Base-by-base conservation (phyloP, 2,888 invertebrate species). In the Tineola bisselliella region DNA sequence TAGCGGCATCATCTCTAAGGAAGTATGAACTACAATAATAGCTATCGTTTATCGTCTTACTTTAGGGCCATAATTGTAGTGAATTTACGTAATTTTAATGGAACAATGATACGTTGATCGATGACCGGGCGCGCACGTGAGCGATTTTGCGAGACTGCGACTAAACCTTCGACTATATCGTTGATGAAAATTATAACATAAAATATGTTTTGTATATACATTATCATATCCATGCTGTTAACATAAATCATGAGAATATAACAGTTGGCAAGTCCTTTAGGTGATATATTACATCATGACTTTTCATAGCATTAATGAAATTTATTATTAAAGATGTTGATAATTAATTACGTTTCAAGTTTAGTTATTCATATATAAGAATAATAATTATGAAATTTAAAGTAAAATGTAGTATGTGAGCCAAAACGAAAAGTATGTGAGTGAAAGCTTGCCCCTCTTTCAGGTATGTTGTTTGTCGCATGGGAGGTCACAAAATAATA, bases 101-200 rank as follows among this genome's bases (percentile, higher is more conserved):
- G 68, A 72, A 72, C 72, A 72, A 72, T 71, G 70, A 73, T 72
- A 71, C 68, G 65, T 65, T 70, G 68, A 70, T 69, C 68, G 69
- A 68, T 68, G 69, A 66, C 66, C 65, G 65, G 63, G 63, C 64
- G 63, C 67, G 70, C 68, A 61, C 63, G 63, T 63, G 63, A 63
- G 52, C 60, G 38, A 48, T 60, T 60, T 48, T 15, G 15, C 17
- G 48, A 13, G 44, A 11, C 44, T 13, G 48, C 48, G 48, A 48
- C 48, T 48, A 13, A 48, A 48, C 48, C 48, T 15, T 48, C 48
- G 8, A 48, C 48, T 17, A 48, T 48, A 17, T 17, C 17, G 48
- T 48, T 48, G 48, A 48, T 48, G 48, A 48, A 17, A 48, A 48
- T 48, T 17, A 38, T 38, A 38, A 38, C 10, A 38, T 38, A 38